Evolutionary conservation across 2,888 invertebrate genomes (phyloP), one percentile per base, ranked within the genome.

Genomic region (Lottia scabra): DNA sequence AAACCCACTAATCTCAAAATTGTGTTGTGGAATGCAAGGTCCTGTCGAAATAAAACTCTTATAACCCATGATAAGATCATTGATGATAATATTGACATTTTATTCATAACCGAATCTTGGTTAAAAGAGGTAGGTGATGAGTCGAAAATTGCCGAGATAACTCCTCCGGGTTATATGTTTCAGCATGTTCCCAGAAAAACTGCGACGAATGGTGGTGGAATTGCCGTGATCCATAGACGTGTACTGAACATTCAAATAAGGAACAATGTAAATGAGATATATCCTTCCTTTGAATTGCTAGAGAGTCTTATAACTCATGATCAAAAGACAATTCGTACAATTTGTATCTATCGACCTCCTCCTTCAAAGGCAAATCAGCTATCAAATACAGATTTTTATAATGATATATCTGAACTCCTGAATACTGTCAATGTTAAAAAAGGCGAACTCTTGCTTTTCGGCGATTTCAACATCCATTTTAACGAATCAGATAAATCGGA

Each of bases 41-140:
- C 65, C 19, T 13, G 19, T 16, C 12, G 38, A 65, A 65, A 65
- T 30, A 65, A 65, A 30, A 16, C 65, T 27, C 16, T 27, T 27
- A 16, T 1, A 27, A 65, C 30, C 30, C 13, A 19, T 27, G 65
- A 65, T 30, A 43, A 19, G 4, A 30, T 65, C 19, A 13, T 43
- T 65, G 65, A 43, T 2, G 13, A 65, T n/a, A 30, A 65, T 30
- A 19, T 43, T 26, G 65, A 65, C 65, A 65, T 65, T 65, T 16
- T 65, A 4, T 65, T 27, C 6, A 3, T 65, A 26, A 43, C 43
- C 23, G n/a, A n/a, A n/a, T 13, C 65, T 10, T 30, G 26, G 65
- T 44, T 30, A 12, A 2, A 44, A 65, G 19, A 26, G 30, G 38
- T 4, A 15, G 65, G 65, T 65, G 65, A 65, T 3, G 43, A 65